Evolutionary conservation across 2,797 vertebrate genomes (phyloP).

Genomic region (Oreochromis mossambicus): DNA sequence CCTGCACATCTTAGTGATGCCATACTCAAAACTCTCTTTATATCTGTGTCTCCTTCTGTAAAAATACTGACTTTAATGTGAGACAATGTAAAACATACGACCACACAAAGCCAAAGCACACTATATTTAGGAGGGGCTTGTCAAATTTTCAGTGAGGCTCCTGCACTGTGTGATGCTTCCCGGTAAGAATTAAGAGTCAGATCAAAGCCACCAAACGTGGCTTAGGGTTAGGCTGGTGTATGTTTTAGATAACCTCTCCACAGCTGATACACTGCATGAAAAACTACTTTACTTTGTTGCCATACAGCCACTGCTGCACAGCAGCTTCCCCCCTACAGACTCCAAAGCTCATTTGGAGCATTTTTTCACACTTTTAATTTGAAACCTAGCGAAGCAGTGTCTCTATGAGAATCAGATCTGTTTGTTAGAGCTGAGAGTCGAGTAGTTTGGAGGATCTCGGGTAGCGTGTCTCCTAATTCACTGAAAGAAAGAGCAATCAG

Average conservation of each 20-base stretch:
- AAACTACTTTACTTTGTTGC: constrained; percentile 26
- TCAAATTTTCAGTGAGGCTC: constrained; percentile 23
- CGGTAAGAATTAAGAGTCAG: background rate
- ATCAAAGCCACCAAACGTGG: constrained; percentile 51
- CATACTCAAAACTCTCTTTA: constrained; percentile 53
- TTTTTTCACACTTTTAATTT: constrained; percentile 19
- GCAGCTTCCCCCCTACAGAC: background rate
- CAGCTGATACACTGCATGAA: background rate
- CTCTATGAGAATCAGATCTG: constrained; percentile 56
- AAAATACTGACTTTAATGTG: constrained; percentile 34
- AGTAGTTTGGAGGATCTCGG: constrained; percentile 54
- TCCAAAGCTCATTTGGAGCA: constrained; percentile 15
- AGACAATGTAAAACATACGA: constrained; percentile 49
- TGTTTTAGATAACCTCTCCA: constrained; percentile 28
- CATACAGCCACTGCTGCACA: background rate
- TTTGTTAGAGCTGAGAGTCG: constrained; percentile 59
- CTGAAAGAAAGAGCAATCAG: constrained; percentile 68
- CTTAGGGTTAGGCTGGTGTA: constrained; percentile 7
- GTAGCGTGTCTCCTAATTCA: constrained; percentile 44
- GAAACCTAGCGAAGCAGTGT: constrained; percentile 14
- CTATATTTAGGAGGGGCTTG: background rate
- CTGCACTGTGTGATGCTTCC: background rate
- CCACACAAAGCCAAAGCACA: constrained; percentile 9
- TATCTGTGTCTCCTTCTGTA: constrained; percentile 52
- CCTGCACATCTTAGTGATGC: constrained; percentile 32